These are phyloP conservation scores for Habrosyne pyritoides DNA, from an alignment of 2,888 invertebrate species.

Conservation along the genomic window DNA sequence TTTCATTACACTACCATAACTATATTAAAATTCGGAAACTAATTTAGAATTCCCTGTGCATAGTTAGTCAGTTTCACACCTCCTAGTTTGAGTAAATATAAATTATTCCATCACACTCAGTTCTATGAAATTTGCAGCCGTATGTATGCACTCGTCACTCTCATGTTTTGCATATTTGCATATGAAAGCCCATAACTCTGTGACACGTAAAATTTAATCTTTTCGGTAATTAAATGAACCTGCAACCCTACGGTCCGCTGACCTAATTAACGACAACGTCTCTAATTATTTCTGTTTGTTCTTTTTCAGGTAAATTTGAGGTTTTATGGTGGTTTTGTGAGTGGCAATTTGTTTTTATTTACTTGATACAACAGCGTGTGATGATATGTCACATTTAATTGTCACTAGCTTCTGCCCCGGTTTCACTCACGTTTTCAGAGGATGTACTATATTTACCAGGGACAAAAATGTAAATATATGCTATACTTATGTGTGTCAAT, in stretches of 20 bases:
- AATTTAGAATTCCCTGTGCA: not conserved
- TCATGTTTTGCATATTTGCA: conserved; percentile 60
- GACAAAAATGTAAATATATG: no score
- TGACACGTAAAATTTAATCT: conserved; percentile 77
- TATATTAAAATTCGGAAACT: not conserved
- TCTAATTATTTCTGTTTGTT: conserved; percentile 39
- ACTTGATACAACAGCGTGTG: no score
- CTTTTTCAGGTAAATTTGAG: conserved; percentile 54
- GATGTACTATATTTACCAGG: no score
- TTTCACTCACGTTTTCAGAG: no score
- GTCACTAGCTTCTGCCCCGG: no score
- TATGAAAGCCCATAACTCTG: conserved; percentile 74
- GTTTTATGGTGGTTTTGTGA: conserved; percentile 13
- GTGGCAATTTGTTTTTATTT: conserved; percentile 11
- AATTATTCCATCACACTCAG: not conserved
- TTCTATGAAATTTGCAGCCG: conserved; percentile 1
- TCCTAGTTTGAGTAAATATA: not conserved
- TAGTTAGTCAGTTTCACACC: not conserved
- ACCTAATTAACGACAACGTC: conserved; percentile 63
- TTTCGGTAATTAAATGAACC: conserved; percentile 69
- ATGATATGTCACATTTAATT: no score
- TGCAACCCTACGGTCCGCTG: conserved; percentile 52
- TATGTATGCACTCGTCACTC: conserved; percentile 24
- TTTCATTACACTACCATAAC: not conserved
- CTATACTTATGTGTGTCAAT: no score